These are phyloP conservation scores for Sigmodon hispidus DNA, from an alignment of 2,113 vertebrate species.

Conservation along the genomic window DNA sequence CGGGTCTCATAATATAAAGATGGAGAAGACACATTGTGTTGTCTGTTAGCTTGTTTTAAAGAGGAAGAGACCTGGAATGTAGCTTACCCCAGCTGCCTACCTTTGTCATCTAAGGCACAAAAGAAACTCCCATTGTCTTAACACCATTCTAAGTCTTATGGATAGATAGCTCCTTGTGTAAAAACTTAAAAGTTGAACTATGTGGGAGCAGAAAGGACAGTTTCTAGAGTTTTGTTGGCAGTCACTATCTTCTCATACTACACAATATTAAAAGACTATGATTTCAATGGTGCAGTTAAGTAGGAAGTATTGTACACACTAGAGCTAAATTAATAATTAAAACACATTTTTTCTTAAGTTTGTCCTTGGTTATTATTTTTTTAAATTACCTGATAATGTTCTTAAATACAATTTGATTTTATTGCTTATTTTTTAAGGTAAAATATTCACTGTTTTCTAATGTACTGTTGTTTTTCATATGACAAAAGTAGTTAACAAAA, in stretches of 20 bases:
- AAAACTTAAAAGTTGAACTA: neutral
- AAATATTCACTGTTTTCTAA: conserved; percentile 16
- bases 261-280: neutral
- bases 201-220: neutral
- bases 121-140: neutral
- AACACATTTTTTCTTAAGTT: neutral
- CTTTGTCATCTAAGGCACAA: neutral
- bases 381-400: neutral
- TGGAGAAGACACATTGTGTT: neutral
- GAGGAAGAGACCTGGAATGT: neutral
- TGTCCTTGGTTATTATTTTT: neutral
- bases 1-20: neutral
- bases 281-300: neutral
- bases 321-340: neutral
- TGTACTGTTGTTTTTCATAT: neutral
- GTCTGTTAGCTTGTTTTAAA: neutral
- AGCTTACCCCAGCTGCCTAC: neutral
- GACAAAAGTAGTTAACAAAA: neutral
- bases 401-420: neutral
- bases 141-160: neutral
- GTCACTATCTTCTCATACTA: neutral
- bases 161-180: accelerated
- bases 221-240: neutral
- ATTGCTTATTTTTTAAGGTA: conserved; percentile 2
- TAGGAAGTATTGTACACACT: neutral